Evolutionary conservation across 92 coral and sea anemone genomes (phyloP).

Genomic region (Metridium senile): DNA sequence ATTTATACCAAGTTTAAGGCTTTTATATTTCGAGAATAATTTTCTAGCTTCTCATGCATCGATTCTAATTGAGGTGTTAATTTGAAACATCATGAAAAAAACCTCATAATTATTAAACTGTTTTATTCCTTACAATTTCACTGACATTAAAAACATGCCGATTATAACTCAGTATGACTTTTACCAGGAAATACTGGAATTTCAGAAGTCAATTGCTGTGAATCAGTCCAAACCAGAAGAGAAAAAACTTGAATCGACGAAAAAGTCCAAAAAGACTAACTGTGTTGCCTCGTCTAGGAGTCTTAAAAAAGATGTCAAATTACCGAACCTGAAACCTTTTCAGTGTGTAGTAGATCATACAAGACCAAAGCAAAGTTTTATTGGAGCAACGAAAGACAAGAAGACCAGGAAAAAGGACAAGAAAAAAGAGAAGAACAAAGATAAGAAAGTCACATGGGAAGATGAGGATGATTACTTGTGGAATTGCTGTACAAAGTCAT

Average conservation of each 20-base stretch:
- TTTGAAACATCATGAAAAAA: too few species aligned
- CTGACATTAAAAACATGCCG: neutral
- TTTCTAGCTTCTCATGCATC: too few species aligned
- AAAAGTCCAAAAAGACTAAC: neutral
- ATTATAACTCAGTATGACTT: neutral
- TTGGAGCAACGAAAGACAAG: neutral
- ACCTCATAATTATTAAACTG: too few species aligned
- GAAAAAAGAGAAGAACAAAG: neutral
- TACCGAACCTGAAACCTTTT: too few species aligned
- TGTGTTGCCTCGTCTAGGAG: neutral
- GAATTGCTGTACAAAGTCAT: neutral
- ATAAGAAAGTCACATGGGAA: neutral
- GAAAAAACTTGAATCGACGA: neutral
- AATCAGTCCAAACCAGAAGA: neutral
- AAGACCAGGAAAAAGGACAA: neutral
- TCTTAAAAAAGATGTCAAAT: neutral
- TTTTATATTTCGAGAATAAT: too few species aligned
- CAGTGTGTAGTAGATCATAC: too few species aligned
- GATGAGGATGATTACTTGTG: neutral
- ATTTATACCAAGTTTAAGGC: too few species aligned
- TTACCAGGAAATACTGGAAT: neutral
- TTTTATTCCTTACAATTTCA: too few species aligned
- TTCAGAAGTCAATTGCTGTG: neutral
- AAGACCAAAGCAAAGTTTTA: too few species aligned
- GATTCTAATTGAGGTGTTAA: too few species aligned